phyloP scores from a whole-genome alignment of 1,140 invertebrate genomes.

The Lysiphlebus fabarum region DNA sequence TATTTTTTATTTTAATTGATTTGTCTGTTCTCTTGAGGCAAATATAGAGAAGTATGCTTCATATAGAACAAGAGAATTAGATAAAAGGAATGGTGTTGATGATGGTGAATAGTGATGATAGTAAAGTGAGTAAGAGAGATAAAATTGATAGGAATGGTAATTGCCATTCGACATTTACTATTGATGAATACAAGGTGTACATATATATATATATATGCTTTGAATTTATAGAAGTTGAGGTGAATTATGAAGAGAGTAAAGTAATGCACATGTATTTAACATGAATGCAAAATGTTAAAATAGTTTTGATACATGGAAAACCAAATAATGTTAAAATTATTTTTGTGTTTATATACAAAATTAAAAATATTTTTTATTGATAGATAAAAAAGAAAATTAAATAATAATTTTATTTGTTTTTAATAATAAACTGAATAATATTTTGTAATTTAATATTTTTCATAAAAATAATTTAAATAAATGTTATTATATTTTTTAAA shows the following conservation, averaged over 20 bases:
- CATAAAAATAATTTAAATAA: no score
- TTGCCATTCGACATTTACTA: constrained; percentile 15
- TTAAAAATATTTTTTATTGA: no score
- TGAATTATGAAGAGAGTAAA: no score
- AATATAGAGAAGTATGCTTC: neutral
- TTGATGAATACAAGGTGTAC: constrained; percentile 5
- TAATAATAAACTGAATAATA: no score
- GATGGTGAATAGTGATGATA: neutral
- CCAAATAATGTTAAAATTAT: neutral
- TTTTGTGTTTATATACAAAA: neutral
- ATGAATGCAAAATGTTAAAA: neutral
- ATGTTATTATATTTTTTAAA: no score
- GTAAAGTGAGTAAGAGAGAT: neutral
- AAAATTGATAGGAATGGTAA: constrained; percentile 8
- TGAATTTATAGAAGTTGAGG: no score
- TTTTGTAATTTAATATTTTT: no score
- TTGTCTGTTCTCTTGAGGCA: neutral
- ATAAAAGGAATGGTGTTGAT: neutral
- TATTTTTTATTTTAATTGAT: constrained; percentile 5
- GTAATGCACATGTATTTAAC: constrained; percentile 1
- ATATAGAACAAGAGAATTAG: neutral
- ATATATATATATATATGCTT: no score
- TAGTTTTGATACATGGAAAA: neutral
- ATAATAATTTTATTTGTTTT: no score
- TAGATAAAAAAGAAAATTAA: no score